A percentile compares a stretch with the other conserved stretches of the same genome.
Evolutionary conservation across 2,888 invertebrate species (phyloP).

Genomic region (Agrochola lota): DNA sequence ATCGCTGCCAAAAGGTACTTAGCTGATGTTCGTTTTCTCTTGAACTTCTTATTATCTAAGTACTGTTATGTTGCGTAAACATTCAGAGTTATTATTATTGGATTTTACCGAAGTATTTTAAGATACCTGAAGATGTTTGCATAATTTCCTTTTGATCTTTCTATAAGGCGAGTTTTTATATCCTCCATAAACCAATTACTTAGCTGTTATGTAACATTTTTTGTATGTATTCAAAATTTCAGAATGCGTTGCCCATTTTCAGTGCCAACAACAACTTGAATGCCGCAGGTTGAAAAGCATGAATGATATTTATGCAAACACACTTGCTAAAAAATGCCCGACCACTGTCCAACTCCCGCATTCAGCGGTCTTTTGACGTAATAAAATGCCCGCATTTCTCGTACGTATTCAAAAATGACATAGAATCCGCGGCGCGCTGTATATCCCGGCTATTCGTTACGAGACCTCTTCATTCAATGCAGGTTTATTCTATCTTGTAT

Average conservation of each 20-base stretch:
- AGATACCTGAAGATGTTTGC: slow-evolving; percentile 33
- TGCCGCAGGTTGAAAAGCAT: slow-evolving; percentile 37
- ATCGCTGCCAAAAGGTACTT: slow-evolving; percentile 66
- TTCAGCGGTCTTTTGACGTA: slow-evolving; percentile 57
- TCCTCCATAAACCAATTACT: slow-evolving; percentile 34
- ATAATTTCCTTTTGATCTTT: slow-evolving; percentile 26
- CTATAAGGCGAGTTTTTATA: slow-evolving; percentile 16
- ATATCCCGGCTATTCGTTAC: slow-evolving; percentile 52
- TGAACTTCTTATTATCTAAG: slow-evolving; percentile 62
- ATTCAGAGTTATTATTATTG: slow-evolving; percentile 57
- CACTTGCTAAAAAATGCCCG: slow-evolving; percentile 51
- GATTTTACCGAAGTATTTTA: slow-evolving; percentile 41
- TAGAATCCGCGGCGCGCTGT: slow-evolving; percentile 41
- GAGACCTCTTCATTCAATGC: slow-evolving; percentile 59
- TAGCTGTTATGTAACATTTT: slow-evolving; percentile 6
- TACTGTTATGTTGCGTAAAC: slow-evolving; percentile 56
- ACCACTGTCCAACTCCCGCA: slow-evolving; percentile 44
- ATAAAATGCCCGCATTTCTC: slow-evolving; percentile 51
- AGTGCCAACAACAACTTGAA: slow-evolving; percentile 33
- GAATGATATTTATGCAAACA: slow-evolving; percentile 59
- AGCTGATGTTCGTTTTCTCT: slow-evolving; percentile 60
- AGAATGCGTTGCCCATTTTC: slow-evolving; percentile 17
- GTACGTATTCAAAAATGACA: slow-evolving; percentile 54
- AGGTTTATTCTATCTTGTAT: slow-evolving; percentile 60
- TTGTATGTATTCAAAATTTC: slow-evolving; percentile 1